Evolutionary conservation across 2,888 invertebrate genomes (phyloP).

Genomic region (Rutpela maculata): DNA sequence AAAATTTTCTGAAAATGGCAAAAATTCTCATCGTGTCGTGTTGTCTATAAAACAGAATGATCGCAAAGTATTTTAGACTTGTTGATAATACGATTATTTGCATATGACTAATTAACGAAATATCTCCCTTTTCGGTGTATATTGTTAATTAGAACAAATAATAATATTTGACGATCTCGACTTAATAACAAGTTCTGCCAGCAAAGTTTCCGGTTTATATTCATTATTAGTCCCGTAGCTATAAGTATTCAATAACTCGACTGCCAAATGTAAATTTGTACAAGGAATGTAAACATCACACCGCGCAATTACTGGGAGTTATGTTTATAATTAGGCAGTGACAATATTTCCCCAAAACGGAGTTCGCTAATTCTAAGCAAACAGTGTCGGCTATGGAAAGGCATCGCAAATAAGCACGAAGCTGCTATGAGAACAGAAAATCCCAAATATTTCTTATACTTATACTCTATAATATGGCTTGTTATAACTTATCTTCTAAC

Average conservation of each 20-base stretch:
- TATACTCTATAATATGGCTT: constrained; percentile 21
- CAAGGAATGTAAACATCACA: constrained; percentile 71
- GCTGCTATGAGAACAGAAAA: constrained; percentile 28
- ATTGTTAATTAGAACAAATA: constrained; percentile 65
- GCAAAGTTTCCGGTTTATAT: constrained; percentile 61
- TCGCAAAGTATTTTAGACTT: neutral
- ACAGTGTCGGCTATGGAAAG: constrained; percentile 64
- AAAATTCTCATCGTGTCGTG: neutral
- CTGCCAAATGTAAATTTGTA: constrained; percentile 72
- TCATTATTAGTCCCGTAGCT: constrained; percentile 62
- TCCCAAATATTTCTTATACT: constrained; percentile 33
- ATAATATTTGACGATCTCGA: constrained; percentile 65
- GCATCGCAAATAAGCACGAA: constrained; percentile 63
- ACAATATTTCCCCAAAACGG: constrained; percentile 72
- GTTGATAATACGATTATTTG: constrained; percentile 42
- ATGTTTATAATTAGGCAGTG: constrained; percentile 73
- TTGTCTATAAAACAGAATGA: neutral
- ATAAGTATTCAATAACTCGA: constrained; percentile 70
- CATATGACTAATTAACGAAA: constrained; percentile 53
- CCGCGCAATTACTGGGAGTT: constrained; percentile 72
- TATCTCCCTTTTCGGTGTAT: constrained; percentile 49
- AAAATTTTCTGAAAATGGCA: neutral
- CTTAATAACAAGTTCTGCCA: constrained; percentile 63
- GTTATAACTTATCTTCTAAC: constrained; percentile 27
- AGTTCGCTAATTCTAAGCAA: constrained; percentile 73